phyloP scores from a whole-genome alignment of 2,113 vertebrate species.

The Acrocephalus arundinaceus region DNA sequence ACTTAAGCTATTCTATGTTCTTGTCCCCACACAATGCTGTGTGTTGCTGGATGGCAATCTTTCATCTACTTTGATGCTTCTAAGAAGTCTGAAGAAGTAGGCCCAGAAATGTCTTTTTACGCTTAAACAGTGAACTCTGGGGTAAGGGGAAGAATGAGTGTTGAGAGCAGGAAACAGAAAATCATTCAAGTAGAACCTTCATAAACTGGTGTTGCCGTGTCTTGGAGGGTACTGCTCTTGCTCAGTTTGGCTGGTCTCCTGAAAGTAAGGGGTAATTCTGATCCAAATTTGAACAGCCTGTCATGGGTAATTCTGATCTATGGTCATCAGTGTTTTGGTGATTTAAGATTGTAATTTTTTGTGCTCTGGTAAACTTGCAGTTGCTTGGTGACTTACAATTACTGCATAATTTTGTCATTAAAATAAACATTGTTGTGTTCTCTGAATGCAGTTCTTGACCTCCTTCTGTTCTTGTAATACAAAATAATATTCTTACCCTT shows the following conservation, averaged over 20 bases:
- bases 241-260: background rate
- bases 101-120: background rate
- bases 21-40: background rate
- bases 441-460: background rate
- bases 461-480: background rate
- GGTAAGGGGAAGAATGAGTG: background rate
- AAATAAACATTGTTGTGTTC: background rate
- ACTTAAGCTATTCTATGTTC: background rate
- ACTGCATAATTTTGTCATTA: background rate
- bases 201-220: background rate
- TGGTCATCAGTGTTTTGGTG: background rate
- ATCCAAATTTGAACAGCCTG: background rate
- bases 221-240: background rate
- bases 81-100: background rate
- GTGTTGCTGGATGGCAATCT: background rate
- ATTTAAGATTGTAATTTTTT: background rate
- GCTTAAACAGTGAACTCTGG: background rate
- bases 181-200: background rate
- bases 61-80: background rate
- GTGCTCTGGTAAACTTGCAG: background rate
- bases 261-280: background rate
- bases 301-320: background rate
- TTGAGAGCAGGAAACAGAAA: background rate
- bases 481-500: background rate
- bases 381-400: background rate